Conservation (phyloP, 1,140 invertebrate genomes). For the Bilobella aurantiaca region DNA sequence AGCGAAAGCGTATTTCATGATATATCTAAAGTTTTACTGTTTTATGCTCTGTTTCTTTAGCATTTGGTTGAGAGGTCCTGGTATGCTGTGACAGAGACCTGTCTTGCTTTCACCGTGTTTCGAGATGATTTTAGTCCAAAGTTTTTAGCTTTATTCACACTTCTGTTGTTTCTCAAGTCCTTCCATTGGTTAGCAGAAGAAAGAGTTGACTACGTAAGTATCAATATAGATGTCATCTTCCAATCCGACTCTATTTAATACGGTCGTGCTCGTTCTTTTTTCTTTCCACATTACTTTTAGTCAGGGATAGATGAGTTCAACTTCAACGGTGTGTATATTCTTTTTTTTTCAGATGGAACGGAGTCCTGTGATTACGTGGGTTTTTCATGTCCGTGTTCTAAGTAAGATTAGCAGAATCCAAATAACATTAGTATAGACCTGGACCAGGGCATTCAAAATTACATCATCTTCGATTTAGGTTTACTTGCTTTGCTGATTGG, state of each 20-base stretch:
- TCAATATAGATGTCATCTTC: too few relatives aligned
- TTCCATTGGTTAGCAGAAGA: slow-evolving; percentile 99
- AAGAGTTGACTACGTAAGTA: slow-evolving; percentile 93
- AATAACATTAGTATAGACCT: neutral
- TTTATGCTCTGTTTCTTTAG: slow-evolving; percentile 50
- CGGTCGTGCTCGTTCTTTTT: too few relatives aligned
- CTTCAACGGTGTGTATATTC: neutral
- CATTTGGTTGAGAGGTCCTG: slow-evolving; percentile 95
- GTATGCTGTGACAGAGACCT: slow-evolving; percentile 98
- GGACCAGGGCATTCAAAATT: too few relatives aligned
- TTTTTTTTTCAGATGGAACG: slow-evolving; percentile 78
- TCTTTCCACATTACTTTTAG: too few relatives aligned
- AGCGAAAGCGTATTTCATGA: neutral
- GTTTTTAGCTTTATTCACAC: slow-evolving; percentile 94
- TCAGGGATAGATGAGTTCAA: neutral
- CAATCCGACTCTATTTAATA: too few relatives aligned
- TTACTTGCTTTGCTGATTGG: slow-evolving; percentile 67
- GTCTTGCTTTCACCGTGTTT: slow-evolving; percentile 97
- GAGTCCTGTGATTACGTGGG: slow-evolving; percentile 87
- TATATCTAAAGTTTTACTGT: slow-evolving; percentile 8
- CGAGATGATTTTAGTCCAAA: slow-evolving; percentile 97
- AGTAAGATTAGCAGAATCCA: slow-evolving; percentile 56
- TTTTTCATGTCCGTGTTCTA: slow-evolving; percentile 89
- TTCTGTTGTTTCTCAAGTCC: slow-evolving; percentile 94
- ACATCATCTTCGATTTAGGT: slow-evolving; percentile 43